A percentile compares a stretch with the other conserved stretches of the same genome.
These are phyloP conservation scores for Coregonus sp. DNA, from an alignment of 2,797 vertebrate species.

Conservation along the genomic window DNA sequence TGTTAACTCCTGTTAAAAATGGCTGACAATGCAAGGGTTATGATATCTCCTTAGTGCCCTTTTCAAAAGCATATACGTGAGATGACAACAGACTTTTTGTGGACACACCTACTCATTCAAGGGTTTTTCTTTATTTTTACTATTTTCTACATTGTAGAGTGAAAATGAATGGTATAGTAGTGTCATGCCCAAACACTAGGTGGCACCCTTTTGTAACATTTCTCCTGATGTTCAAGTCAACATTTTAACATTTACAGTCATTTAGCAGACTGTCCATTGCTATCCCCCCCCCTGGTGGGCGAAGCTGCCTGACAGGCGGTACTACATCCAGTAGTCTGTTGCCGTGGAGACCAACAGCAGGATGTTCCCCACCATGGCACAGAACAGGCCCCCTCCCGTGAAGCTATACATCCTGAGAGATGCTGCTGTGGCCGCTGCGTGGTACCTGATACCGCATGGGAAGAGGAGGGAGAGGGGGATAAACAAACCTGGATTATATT, in stretches of 20 bases:
- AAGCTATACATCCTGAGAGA: conserved; percentile 87
- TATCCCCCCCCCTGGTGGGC: conserved; percentile 80
- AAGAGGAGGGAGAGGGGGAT: too few species aligned
- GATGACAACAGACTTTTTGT: background rate
- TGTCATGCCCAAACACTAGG: background rate
- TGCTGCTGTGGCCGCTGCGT: conserved; percentile 41
- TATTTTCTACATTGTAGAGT: too few species aligned
- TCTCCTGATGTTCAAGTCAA: too few species aligned
- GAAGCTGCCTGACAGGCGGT: conserved; percentile 83
- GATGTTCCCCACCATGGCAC: conserved; percentile 86
- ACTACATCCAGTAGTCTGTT: conserved; percentile 92
- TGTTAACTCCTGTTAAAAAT: background rate
- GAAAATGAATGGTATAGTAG: background rate
- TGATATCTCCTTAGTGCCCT: background rate
- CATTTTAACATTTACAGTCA: too few species aligned
- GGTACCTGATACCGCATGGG: conserved; percentile 34
- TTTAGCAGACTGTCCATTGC: too few species aligned
- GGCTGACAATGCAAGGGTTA: background rate
- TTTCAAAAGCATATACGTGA: background rate
- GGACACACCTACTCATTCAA: too few species aligned
- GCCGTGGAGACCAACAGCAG: conserved; percentile 85
- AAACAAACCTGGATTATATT: too few species aligned
- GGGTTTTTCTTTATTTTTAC: too few species aligned
- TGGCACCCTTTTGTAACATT: background rate
- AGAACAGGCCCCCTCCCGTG: conserved; percentile 89